These are phyloP conservation scores for Colinus virginianus DNA, from an alignment of 2,113 vertebrate genomes.

Conservation along the genomic window DNA sequence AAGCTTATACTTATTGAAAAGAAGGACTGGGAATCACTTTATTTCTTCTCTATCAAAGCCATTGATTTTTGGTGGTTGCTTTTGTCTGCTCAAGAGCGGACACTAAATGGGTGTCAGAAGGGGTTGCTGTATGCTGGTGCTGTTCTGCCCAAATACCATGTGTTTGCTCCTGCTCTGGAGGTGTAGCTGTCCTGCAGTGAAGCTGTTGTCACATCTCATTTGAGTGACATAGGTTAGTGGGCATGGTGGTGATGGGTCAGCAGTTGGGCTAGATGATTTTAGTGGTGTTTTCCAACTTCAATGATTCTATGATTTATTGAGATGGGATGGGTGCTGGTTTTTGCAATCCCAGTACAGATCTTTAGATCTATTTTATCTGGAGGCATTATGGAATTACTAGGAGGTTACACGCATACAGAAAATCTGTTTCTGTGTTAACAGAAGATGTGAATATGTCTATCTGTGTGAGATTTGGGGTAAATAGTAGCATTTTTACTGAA, in stretches of 20 bases:
- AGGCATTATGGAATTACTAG: neutral
- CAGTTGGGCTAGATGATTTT: too few relatives aligned
- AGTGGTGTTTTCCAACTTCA: too few relatives aligned
- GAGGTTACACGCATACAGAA: neutral
- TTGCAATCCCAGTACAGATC: neutral
- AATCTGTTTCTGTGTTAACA: neutral
- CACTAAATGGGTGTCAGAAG: neutral
- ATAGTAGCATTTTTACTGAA: neutral
- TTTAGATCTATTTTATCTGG: neutral
- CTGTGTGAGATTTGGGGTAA: neutral
- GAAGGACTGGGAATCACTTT: neutral
- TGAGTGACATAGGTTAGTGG: too few relatives aligned
- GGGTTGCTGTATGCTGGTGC: neutral
- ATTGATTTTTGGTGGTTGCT: neutral
- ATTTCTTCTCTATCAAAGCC: neutral
- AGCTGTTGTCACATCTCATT: neutral
- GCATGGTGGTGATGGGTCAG: too few relatives aligned
- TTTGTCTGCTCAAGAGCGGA: neutral
- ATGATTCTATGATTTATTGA: neutral
- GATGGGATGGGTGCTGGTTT: neutral
- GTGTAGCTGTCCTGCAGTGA: neutral
- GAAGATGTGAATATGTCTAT: neutral
- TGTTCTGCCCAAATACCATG: neutral
- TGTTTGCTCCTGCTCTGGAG: neutral
- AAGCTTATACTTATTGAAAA: slow-evolving; percentile 1